phyloP scores from a whole-genome alignment of 2,888 invertebrate genomes.

The Charanyca ferruginea region DNA sequence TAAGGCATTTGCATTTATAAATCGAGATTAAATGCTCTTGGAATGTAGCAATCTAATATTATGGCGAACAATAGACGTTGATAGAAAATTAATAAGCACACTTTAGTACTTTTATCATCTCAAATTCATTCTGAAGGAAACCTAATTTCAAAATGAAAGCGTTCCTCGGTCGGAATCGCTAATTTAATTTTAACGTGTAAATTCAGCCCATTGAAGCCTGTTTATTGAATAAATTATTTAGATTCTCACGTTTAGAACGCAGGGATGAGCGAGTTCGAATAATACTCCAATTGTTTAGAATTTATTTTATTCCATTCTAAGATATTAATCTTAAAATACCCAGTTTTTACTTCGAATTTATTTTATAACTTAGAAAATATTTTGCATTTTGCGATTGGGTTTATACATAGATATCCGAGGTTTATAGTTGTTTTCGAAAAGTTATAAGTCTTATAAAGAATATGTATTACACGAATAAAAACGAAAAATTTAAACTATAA shows the following conservation, averaged over 20 bases:
- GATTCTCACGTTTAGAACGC: slow-evolving; percentile 60
- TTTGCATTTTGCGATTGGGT: not conserved
- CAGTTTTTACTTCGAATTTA: not conserved
- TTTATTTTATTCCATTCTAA: slow-evolving; percentile 38
- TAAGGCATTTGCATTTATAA: slow-evolving; percentile 39
- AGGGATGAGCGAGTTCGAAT: slow-evolving; percentile 46
- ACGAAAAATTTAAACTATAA: not conserved
- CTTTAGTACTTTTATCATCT: slow-evolving; percentile 58
- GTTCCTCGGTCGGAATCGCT: slow-evolving; percentile 63
- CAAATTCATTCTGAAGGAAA: slow-evolving; percentile 65
- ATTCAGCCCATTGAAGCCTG: slow-evolving; percentile 66
- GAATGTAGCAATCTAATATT: slow-evolving; percentile 22
- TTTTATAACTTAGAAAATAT: not conserved
- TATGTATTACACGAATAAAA: not conserved
- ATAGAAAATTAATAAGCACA: slow-evolving; percentile 62
- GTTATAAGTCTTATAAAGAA: not conserved
- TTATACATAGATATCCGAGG: too few relatives aligned
- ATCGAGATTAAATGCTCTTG: slow-evolving; percentile 14
- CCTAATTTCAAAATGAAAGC: slow-evolving; percentile 65
- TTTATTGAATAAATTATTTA: slow-evolving; percentile 71
- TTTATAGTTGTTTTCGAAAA: not conserved
- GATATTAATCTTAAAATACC: slow-evolving; percentile 2
- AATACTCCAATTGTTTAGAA: slow-evolving; percentile 52
- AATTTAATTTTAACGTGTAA: slow-evolving; percentile 71
- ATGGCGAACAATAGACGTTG: slow-evolving; percentile 38